These are phyloP conservation scores for Chelonia mydas DNA, from an alignment of 2,797 vertebrate genomes.

Conservation along the genomic window DNA sequence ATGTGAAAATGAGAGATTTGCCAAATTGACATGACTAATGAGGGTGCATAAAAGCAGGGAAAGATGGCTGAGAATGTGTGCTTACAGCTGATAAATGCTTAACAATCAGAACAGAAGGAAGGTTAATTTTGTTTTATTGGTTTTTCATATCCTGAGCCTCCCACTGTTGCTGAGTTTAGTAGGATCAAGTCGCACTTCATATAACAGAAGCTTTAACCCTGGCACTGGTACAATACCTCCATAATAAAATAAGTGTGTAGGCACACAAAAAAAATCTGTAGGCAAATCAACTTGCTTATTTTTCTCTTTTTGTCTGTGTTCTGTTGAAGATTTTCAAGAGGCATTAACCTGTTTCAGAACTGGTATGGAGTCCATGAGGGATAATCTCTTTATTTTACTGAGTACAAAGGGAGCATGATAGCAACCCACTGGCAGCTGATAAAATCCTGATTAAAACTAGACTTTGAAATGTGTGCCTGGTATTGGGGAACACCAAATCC, in stretches of 20 bases:
- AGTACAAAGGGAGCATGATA: background rate
- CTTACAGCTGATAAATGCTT: background rate
- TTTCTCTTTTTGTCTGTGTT: background rate
- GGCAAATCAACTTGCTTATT: background rate
- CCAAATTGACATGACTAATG: constrained; percentile 28
- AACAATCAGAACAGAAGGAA: background rate
- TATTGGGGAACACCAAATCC: background rate
- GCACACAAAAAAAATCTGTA: too few relatives aligned
- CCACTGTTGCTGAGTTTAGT: background rate
- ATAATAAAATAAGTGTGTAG: background rate
- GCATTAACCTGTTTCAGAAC: background rate
- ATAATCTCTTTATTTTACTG: background rate
- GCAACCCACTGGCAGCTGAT: too few relatives aligned
- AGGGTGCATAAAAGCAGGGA: constrained; percentile 1
- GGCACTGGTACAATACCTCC: background rate
- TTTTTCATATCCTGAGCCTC: background rate
- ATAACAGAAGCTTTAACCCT: background rate
- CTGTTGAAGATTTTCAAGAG: background rate
- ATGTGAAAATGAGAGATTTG: constrained; percentile 17
- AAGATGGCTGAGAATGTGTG: background rate
- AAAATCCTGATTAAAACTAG: background rate
- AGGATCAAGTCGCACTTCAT: background rate
- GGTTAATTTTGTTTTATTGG: background rate
- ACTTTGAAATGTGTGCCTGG: background rate
- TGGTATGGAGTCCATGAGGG: background rate